Evolutionary conservation across 2,888 invertebrate species (phyloP), one percentile per base, ranked within the genome.

Genomic region (Apamea anceps): DNA sequence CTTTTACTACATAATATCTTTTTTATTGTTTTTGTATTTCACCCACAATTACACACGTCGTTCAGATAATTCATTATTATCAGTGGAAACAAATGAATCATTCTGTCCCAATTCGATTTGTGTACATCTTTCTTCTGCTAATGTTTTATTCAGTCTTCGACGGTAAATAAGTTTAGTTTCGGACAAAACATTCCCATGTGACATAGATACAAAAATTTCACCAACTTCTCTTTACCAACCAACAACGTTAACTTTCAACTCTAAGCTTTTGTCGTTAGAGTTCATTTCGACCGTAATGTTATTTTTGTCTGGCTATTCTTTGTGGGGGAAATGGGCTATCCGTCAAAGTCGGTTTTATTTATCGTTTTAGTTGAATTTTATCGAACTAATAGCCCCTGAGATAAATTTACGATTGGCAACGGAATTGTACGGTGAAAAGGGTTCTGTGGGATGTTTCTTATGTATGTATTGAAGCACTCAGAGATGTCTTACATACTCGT

Each of bases 351-450:
- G 92, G 93, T 93, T 95, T 95, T 96, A 96, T 96, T 96, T 96
- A 96, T 96, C 96, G 96, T 96, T 96, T 94, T 95, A 96, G 95
- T 96, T 96, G 96, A 96, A 96, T 96, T 96, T 96, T 96, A 96
- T 96, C 96, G 96, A 94, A 96, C 96, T 96, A 96, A 96, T 96
- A 96, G 96, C 94, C 92, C 91, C 89, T 89, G 95, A 96, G 96
- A 96, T 96, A 95, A 93, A 96, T 96, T 96, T 96, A 96, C 96
- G 96, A 96, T 96, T 95, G 96, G 94, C 90, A 93, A 91, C 91
- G 93, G 94, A 94, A 93, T 92, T 92, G 92, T 89, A 93, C 92
- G 92, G 92, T 92, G 93, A 94, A 96, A 96, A 96, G 96, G 96
- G 96, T 96, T 95, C 82, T 42, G 81, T 72, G 80, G 72, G 91